These are phyloP conservation scores for crab-eating macaque (Macaca fascicularis) DNA, from an alignment of 2,113 vertebrate genomes.

Conservation along the genomic window DNA sequence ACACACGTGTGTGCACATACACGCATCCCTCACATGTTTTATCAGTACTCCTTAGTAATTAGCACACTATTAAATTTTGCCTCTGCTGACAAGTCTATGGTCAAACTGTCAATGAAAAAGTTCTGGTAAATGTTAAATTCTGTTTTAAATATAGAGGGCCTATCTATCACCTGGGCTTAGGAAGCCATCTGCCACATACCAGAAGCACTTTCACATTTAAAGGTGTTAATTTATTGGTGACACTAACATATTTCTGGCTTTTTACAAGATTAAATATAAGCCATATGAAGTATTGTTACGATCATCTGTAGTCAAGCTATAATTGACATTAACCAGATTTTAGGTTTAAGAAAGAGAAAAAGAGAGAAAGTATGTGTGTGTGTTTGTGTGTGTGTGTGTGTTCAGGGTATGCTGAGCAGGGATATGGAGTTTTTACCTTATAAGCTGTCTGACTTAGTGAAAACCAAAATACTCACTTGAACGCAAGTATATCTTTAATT, in stretches of 20 bases:
- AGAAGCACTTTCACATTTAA: constrained; percentile 4
- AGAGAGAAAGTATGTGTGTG: background rate
- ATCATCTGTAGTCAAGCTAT: background rate
- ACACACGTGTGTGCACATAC: background rate
- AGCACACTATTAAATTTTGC: background rate
- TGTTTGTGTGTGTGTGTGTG: background rate
- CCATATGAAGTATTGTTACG: background rate
- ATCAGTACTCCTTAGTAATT: background rate
- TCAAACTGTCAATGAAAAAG: background rate
- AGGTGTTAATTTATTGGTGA: background rate
- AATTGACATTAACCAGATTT: constrained; percentile 21
- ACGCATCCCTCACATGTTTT: background rate
- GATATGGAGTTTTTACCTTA: background rate
- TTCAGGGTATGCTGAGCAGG: background rate
- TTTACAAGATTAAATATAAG: constrained; percentile 29
- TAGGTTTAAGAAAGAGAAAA: background rate
- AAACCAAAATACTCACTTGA: constrained; percentile 14
- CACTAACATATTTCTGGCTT: constrained; percentile 22
- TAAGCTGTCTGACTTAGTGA: background rate
- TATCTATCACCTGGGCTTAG: background rate
- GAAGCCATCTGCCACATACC: background rate
- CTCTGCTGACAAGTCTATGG: background rate
- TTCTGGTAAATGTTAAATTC: constrained; percentile 27
- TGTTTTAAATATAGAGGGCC: background rate
- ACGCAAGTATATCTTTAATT: background rate